phyloP scores from a whole-genome alignment of 2,113 vertebrate genomes.

The Arizona elegans region DNA sequence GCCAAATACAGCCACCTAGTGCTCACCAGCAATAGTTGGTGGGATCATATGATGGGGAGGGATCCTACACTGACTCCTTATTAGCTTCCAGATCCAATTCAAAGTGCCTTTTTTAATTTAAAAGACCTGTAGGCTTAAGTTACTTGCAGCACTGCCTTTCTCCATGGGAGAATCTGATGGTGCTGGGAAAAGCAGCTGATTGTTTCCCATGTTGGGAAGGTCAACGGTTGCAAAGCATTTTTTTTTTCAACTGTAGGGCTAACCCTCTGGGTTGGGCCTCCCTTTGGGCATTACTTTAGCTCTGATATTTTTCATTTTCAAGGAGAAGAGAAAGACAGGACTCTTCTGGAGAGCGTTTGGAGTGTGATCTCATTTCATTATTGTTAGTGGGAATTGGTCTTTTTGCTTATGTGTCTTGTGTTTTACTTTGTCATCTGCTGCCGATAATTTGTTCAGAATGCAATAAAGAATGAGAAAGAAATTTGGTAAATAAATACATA shows the following conservation, averaged over 20 bases:
- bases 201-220: background rate
- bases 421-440: background rate
- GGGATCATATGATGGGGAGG: background rate
- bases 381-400: background rate
- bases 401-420: background rate
- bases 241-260: background rate
- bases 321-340: background rate
- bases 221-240: background rate
- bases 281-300: background rate
- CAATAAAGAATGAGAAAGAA: background rate
- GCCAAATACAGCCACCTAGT: background rate
- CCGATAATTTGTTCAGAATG: background rate
- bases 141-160: background rate
- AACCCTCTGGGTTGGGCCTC: background rate
- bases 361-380: background rate
- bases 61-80: background rate
- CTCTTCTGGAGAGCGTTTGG: background rate
- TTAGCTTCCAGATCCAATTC: background rate
- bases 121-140: background rate
- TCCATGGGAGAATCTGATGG: background rate
- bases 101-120: background rate
- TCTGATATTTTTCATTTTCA: background rate
- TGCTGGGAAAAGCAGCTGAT: background rate
- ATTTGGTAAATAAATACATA: background rate
- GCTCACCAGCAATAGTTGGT: background rate